phyloP scores from a whole-genome alignment of 2,888 invertebrate species.

The Orchestes rusci region DNA sequence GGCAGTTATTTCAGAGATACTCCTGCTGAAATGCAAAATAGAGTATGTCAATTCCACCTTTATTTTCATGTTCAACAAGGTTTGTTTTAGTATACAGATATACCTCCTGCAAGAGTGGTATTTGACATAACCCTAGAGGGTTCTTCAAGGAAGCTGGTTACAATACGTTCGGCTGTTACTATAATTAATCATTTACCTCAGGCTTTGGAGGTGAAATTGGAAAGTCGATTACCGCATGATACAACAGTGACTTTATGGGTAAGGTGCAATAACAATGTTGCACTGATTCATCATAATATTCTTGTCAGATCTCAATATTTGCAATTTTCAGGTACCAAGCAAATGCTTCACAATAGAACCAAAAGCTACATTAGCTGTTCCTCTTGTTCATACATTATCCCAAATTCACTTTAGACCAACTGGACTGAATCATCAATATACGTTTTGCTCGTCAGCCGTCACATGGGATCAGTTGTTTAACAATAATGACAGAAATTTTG shows the following conservation, averaged over 20 bases:
- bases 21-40: constrained; percentile 39
- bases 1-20: constrained; percentile 86
- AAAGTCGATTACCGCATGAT: constrained; percentile 48
- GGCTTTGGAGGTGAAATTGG: constrained; percentile 64
- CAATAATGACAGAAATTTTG: constrained; percentile 40
- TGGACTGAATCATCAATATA: constrained; percentile 42
- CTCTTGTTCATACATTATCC: constrained; percentile 66
- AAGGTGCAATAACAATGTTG: too few relatives aligned
- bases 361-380: constrained; percentile 63
- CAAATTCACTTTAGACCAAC: constrained; percentile 69
- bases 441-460: constrained; percentile 52
- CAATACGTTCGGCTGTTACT: constrained; percentile 83
- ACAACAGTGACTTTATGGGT: constrained; percentile 37
- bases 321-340: constrained; percentile 32
- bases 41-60: constrained; percentile 7
- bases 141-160: constrained; percentile 87
- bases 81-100: constrained; percentile 29
- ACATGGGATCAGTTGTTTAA: constrained; percentile 55
- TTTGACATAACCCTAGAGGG: constrained; percentile 89
- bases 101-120: constrained; percentile 68
- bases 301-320: neutral
- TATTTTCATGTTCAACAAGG: neutral
- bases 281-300: too few relatives aligned
- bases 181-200: constrained; percentile 71
- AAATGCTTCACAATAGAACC: constrained; percentile 46